phyloP scores from a whole-genome alignment of 2,888 invertebrate species.

The Drosophila pseudotalamancana region DNA sequence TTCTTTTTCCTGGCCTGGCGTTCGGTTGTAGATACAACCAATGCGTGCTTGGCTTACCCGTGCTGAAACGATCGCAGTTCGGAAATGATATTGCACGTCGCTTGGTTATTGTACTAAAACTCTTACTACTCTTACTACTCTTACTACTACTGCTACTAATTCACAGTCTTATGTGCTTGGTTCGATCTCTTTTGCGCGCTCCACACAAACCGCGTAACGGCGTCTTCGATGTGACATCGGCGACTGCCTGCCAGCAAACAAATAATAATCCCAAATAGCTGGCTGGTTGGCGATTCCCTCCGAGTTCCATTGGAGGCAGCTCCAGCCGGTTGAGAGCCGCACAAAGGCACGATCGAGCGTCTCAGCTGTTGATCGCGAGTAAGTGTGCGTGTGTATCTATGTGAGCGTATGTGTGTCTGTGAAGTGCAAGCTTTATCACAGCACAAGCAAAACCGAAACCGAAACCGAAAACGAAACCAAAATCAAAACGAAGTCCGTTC shows the following conservation, averaged over 20 bases:
- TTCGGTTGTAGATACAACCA: conserved; percentile 5
- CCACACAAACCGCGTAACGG: conserved; percentile 50
- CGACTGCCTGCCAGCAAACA: conserved; percentile 69
- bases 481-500: conserved; percentile 60
- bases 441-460: too few species aligned
- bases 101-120: not conserved
- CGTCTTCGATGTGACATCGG: conserved; percentile 75
- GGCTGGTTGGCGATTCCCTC: conserved; percentile 51
- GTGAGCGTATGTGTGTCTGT: conserved; percentile 22
- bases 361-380: conserved; percentile 46
- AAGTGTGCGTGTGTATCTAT: not conserved
- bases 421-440: conserved; percentile 67
- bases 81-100: conserved; percentile 24
- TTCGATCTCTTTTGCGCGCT: conserved; percentile 40
- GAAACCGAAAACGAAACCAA: too few species aligned
- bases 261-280: conserved; percentile 67
- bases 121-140: too few species aligned
- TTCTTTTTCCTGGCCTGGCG: conserved; percentile 11
- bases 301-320: conserved; percentile 44
- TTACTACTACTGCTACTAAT: too few species aligned
- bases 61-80: conserved; percentile 25
- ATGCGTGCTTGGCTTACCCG: conserved; percentile 39
- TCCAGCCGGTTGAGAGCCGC: conserved; percentile 35
- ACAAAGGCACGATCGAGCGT: conserved; percentile 66
- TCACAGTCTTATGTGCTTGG: not conserved